Conservation (phyloP, 2,888 invertebrate genomes). For the Dryadula phaetusa region DNA sequence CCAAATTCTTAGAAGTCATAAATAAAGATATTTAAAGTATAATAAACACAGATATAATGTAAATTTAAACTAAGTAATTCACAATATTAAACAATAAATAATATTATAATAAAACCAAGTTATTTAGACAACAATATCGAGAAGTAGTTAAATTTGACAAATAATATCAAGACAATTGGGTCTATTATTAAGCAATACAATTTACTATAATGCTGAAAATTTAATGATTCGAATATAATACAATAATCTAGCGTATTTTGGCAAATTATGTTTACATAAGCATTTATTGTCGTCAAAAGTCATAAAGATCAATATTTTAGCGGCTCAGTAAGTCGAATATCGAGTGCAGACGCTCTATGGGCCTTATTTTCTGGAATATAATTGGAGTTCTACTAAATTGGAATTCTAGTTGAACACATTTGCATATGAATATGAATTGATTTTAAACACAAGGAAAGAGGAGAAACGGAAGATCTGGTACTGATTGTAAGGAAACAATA, state of each 20-base stretch:
- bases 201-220: background rate
- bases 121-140: background rate
- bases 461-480: background rate
- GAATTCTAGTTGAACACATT: slow-evolving; percentile 49
- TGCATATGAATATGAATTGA: slow-evolving; percentile 56
- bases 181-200: background rate
- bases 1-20: too few species aligned
- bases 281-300: background rate
- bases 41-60: too few species aligned
- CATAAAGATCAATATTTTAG: slow-evolving; percentile 9
- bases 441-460: slow-evolving; percentile 26
- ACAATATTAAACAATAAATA: background rate
- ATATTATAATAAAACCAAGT: background rate
- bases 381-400: slow-evolving; percentile 47
- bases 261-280: background rate
- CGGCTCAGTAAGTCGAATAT: background rate
- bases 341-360: slow-evolving; percentile 4
- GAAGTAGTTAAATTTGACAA: background rate
- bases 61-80: too few species aligned
- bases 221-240: background rate
- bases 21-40: too few species aligned
- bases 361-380: slow-evolving; percentile 35
- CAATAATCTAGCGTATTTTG: background rate
- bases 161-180: background rate
- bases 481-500: background rate